Evolutionary conservation across 1,140 invertebrate genomes (phyloP).

Genomic region (Solen grandis): DNA sequence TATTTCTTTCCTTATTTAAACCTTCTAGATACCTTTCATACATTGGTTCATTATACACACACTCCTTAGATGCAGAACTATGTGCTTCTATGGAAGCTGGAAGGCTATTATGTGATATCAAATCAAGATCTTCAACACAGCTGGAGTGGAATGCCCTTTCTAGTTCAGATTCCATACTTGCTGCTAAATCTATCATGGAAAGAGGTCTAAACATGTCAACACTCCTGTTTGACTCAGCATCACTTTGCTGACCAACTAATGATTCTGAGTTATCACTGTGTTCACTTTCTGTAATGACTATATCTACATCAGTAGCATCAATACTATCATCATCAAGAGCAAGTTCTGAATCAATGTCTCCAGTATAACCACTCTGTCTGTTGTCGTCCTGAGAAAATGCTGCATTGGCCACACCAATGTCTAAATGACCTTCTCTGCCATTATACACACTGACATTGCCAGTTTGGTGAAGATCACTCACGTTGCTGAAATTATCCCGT

Average conservation of each 20-base stretch:
- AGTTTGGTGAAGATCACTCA: not conserved
- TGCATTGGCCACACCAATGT: not conserved
- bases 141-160: conserved; percentile 39
- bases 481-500: conserved; percentile 1
- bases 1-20: not conserved
- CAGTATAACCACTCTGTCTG: not conserved
- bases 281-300: conserved; percentile 46
- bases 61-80: not conserved
- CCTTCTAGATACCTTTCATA: conserved; percentile 27
- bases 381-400: not conserved
- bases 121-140: conserved; percentile 17
- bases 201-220: conserved; percentile 42
- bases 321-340: not conserved
- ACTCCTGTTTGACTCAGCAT: conserved; percentile 20
- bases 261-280: conserved; percentile 14
- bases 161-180: conserved; percentile 51
- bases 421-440: not conserved
- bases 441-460: not conserved
- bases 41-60: conserved; percentile 37
- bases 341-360: no score
- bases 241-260: not conserved
- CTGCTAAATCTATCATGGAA: conserved; percentile 49
- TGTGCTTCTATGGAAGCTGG: conserved; percentile 24
- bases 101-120: conserved; percentile 45
- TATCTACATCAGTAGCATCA: conserved; percentile 49